Evolutionary conservation across 30 jellyfish, hydroid and myxozoan species (phyloP), one percentile per base, ranked within the genome.

Genomic region (Aurelia sp.): DNA sequence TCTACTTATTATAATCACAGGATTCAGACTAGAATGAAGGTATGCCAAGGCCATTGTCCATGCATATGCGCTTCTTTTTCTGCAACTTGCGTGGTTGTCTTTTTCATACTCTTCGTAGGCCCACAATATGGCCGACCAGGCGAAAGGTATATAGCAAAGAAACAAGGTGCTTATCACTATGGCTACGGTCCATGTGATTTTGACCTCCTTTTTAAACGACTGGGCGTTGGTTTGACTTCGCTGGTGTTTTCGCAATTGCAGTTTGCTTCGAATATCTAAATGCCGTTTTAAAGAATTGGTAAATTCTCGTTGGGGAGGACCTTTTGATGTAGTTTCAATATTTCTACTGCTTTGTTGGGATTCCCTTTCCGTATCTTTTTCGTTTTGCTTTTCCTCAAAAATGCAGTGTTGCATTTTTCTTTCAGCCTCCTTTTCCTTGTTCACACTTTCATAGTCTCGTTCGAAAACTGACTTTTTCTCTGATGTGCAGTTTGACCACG

Each of bases 121-220:
- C 92, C 92, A 83, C 22, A 71, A 30, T 53, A 51, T 58, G 18
- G 85, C 92, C n/a, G 92, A 55, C 80, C 92, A 83, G 13, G 72
- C 62, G 72, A 38, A 83, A 11, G 92, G 92, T 16, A 83, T 72
- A 38, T 83, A 70, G 44, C 92, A 83, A 4, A 83, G 27, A 53
- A 83, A 83, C 12, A 83, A 63, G 20, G 86, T 68, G 41, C 62
- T 40, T 13, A 71, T 71, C 7, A 83, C 92, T 10, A 83, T 69
- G 47, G 86, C 92, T 19, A 83, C 92, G 5, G 92, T 83, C 72
- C 86, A 15, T 44, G 92, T 83, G n/a, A 70, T 80, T 33, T 72
- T 68, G 21, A 71, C 17, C 78, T 83, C 92, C 48, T 60, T 83
- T 8, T 65, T 68, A 68, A 71, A 38, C 17, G 92, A 68, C 2